Conservation (phyloP, 1,140 invertebrate genomes). For the Brachionus plicatilis region DNA sequence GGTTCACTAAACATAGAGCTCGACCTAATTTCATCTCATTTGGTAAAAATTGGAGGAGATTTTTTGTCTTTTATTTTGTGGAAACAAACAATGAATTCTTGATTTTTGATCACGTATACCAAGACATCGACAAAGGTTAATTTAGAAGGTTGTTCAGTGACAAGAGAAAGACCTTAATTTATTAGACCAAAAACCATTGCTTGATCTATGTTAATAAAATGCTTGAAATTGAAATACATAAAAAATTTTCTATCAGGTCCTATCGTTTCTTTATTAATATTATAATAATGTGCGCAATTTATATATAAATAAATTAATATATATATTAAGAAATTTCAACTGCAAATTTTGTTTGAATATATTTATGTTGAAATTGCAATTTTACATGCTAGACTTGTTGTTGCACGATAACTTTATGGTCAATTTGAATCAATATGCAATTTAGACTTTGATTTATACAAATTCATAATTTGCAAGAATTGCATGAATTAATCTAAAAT, state of each 20-base stretch:
- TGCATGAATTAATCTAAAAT: not conserved
- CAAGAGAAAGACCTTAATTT: not conserved
- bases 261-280: conserved; percentile 13
- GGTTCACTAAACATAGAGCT: not conserved
- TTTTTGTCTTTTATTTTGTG: not conserved
- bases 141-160: too few species aligned
- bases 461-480: not conserved
- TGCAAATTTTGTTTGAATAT: not conserved
- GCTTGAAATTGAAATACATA: not conserved
- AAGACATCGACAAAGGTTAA: too few species aligned
- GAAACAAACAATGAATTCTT: not conserved
- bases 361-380: not conserved
- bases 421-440: not conserved
- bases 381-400: not conserved
- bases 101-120: not conserved
- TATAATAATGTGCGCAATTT: conserved; percentile 36
- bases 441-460: not conserved
- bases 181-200: not conserved
- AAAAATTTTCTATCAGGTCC: not conserved
- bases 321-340: not conserved
- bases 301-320: not conserved
- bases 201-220: conserved; percentile 29
- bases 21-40: not conserved
- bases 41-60: not conserved
- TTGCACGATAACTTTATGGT: not conserved